Percentiles rank a stretch among this genome's conserved stretches.
phyloP scores from a whole-genome alignment of 2,797 vertebrate genomes.

The Melanotaenia nigrans region DNA sequence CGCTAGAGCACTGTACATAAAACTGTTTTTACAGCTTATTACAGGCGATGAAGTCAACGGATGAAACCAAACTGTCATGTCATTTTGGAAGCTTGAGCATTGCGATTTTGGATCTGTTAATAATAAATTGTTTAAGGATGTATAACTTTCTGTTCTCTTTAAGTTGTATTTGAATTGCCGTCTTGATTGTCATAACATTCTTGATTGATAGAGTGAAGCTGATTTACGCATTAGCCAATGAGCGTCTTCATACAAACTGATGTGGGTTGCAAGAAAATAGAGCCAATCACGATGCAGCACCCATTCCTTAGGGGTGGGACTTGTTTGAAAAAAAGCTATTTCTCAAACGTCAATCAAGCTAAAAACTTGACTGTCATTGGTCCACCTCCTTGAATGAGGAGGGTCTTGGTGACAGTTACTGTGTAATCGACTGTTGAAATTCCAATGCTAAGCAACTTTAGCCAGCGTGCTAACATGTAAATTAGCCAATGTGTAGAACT shows the following conservation, averaged over 20 bases:
- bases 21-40: constrained; percentile 67
- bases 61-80: constrained; percentile 74
- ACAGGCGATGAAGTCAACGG: constrained; percentile 60
- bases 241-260: constrained; percentile 49
- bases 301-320: constrained; percentile 38
- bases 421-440: constrained; percentile 81
- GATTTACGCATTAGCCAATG: constrained; percentile 53
- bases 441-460: constrained; percentile 85
- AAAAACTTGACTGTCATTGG: constrained; percentile 58
- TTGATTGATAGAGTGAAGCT: constrained; percentile 38
- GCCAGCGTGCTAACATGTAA: constrained; percentile 76
- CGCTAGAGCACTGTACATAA: constrained; percentile 75
- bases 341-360: constrained; percentile 55
- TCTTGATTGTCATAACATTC: constrained; percentile 16
- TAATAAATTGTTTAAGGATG: constrained; percentile 83
- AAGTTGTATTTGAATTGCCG: not conserved
- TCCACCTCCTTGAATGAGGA: constrained; percentile 41
- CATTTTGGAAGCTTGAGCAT: constrained; percentile 72
- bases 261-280: constrained; percentile 26
- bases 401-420: constrained; percentile 64
- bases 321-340: not conserved
- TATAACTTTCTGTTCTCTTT: constrained; percentile 36
- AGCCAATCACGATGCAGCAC: constrained; percentile 55
- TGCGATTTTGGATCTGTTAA: constrained; percentile 79
- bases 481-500: constrained; percentile 42